Conservation (phyloP, 53 echinoderm and acorn worm species). For the Mesocentrotus franciscanus region DNA sequence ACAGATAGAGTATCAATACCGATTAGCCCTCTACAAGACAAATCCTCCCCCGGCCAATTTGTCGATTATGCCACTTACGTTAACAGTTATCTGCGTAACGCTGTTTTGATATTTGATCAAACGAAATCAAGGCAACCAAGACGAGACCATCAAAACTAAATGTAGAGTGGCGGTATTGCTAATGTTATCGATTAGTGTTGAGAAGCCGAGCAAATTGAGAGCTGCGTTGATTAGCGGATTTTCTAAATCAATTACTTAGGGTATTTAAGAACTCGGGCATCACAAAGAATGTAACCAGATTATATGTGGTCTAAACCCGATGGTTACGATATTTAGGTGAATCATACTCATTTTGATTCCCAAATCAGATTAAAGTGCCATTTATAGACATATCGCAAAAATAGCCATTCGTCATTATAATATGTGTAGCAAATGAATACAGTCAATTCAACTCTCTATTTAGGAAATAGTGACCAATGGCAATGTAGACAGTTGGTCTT, state of each 20-base stretch:
- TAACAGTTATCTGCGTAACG: slow-evolving; percentile 9
- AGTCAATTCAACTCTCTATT: too few species aligned
- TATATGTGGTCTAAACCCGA: not conserved
- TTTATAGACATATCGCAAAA: not conserved
- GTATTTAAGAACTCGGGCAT: not conserved
- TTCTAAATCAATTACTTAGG: slow-evolving; percentile 19
- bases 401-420: too few species aligned
- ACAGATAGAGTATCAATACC: not conserved
- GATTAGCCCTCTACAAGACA: not conserved
- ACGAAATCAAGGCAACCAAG: not conserved
- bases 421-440: too few species aligned
- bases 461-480: too few species aligned
- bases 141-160: not conserved
- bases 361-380: not conserved
- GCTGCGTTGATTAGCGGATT: not conserved
- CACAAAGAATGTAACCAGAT: not conserved
- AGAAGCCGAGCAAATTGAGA: not conserved
- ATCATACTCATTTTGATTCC: not conserved
- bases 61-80: slow-evolving; percentile 12
- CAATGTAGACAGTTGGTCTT: too few species aligned
- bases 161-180: not conserved
- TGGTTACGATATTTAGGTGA: not conserved
- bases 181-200: slow-evolving; percentile 16
- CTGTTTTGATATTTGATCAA: not conserved
- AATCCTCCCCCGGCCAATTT: slow-evolving; percentile 30